Conservation (phyloP, 2,888 invertebrate genomes). For the Oligia fasciuncula region DNA sequence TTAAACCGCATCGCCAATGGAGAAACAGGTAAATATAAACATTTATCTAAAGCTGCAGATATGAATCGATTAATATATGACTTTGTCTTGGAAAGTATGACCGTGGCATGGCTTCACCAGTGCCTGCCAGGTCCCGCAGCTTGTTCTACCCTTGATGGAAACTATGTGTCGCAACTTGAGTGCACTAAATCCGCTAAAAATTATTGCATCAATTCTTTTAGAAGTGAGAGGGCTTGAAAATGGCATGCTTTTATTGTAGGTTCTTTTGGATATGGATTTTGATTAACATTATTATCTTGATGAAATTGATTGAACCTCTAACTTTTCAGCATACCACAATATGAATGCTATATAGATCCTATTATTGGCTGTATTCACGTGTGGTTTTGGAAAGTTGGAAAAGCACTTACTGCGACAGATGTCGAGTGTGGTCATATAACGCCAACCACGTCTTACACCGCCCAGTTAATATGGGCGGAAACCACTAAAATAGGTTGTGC, state of each 20-base stretch:
- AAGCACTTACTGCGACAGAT: constrained; percentile 74
- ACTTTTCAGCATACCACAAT: constrained; percentile 77
- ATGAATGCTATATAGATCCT: constrained; percentile 81
- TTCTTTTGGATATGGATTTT: not conserved
- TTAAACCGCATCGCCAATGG: constrained; percentile 83
- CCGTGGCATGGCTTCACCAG: constrained; percentile 82
- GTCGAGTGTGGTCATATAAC: constrained; percentile 80
- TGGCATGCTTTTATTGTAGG: constrained; percentile 67
- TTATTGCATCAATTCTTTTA: constrained; percentile 75
- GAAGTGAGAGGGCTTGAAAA: constrained; percentile 61
- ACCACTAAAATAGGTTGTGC: constrained; percentile 86
- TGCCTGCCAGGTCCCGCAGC: constrained; percentile 84
- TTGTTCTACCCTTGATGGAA: constrained; percentile 81
- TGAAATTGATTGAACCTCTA: constrained; percentile 5
- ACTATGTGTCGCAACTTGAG: constrained; percentile 81
- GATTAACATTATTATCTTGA: not conserved
- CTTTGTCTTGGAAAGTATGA: constrained; percentile 82
- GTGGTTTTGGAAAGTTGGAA: constrained; percentile 82
- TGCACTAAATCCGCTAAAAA: constrained; percentile 80
- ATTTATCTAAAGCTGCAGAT: constrained; percentile 82
- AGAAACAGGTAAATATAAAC: constrained; percentile 72
- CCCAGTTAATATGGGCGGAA: constrained; percentile 83
- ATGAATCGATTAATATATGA: constrained; percentile 86
- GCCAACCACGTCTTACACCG: constrained; percentile 76
- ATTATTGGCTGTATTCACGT: constrained; percentile 83